phyloP scores from a whole-genome alignment of 2,888 invertebrate genomes.

The Nomada ferruginata region DNA sequence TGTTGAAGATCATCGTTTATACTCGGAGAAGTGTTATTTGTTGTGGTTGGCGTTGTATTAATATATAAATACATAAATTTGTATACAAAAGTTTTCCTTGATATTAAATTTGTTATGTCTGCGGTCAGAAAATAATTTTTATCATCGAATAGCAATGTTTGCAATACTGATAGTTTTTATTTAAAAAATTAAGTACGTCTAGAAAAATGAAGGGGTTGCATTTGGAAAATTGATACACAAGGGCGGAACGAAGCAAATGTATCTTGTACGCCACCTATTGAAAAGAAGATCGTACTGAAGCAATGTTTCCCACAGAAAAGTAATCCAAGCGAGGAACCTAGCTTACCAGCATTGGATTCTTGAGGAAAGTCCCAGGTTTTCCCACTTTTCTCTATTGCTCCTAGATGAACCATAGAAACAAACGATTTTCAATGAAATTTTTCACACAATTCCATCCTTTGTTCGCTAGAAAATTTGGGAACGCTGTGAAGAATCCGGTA shows the following conservation, averaged over 20 bases:
- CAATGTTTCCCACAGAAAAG: constrained; percentile 34
- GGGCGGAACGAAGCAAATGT: neutral
- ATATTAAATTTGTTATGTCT: too few relatives aligned
- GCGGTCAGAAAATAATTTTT: too few relatives aligned
- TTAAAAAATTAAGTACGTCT: neutral
- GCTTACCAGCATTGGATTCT: constrained; percentile 65
- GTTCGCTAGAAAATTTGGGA: neutral
- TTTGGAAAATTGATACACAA: neutral
- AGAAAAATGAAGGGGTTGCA: neutral
- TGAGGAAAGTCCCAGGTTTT: constrained; percentile 1
- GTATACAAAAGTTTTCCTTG: neutral
- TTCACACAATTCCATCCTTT: neutral
- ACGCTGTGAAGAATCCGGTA: neutral
- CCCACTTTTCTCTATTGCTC: neutral
- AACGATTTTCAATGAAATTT: neutral
- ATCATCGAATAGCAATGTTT: neutral
- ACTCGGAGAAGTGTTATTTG: neutral
- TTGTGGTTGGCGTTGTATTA: neutral
- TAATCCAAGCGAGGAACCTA: constrained; percentile 57
- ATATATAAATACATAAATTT: neutral
- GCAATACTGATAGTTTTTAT: neutral
- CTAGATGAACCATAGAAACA: neutral
- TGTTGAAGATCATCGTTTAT: neutral
- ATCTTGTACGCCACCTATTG: constrained; percentile 53
- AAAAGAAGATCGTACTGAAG: neutral